Base-by-base conservation (phyloP, 2,113 vertebrate species). In the Struthidea cinerea region DNA sequence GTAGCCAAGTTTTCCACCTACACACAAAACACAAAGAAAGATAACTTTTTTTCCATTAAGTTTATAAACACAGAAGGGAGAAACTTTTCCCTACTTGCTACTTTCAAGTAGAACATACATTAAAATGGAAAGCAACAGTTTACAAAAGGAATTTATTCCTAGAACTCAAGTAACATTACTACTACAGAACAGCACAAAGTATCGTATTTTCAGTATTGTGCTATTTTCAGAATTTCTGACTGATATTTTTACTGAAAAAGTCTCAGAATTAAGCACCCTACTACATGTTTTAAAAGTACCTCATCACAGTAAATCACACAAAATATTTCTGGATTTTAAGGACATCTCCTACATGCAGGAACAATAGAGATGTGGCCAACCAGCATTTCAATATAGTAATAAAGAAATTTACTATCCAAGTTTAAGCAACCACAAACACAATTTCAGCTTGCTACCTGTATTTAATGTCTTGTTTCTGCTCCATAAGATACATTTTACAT, bases 1-100 rank as follows among this genome's bases (percentile, higher is more conserved):
- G 77, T 56, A 76, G 74, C 70, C 53, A 61, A 39, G 53, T 97
- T 94, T 95, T 97, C 74, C 11, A 88, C 90, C 98, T 98, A 94
- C 41, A 87, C 9, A 87, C 10, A 95, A 46, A 95, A 94, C 26
- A 91, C 19, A 91, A 61, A 42, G 37, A 52, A 73, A 75, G 28
- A 1, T 28, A 88, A 85, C 8, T 52, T 63, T 81, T 84, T 79
- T 26, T 13, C 78, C 42, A 75, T 22, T 3, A 80, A 88, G 46
- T 65, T 47, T 83, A 70, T 56, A 39, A 81, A 75, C 23, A 60
- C 11, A 73, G 71, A 73, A 61, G 8, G 14, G n/a, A 83, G 13
- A 32, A 46, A 69, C n/a, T 5, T 71, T 30, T 20, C 37, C 10
- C 42, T 42, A 47, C 47, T 70, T 50, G 24, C 15, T 91, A 55